Base-by-base conservation (phyloP, 2,888 invertebrate genomes). In the Nemurella pictetii region DNA sequence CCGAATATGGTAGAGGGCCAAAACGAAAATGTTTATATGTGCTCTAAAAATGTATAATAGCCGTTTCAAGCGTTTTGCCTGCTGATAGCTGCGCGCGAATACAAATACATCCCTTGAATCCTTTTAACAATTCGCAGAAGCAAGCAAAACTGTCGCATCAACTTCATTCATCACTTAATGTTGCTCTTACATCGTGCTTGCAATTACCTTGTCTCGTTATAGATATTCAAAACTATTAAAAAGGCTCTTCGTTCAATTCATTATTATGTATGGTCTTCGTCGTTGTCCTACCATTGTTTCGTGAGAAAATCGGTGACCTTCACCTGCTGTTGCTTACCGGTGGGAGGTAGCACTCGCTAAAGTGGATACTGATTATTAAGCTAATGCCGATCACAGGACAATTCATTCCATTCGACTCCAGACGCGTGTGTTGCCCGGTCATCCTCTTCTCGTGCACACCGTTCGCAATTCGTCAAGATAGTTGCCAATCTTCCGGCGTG, bases 271-370 rank as follows among this genome's bases (percentile, higher is more conserved):
- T 75, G n/a, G 28, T 75, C 26, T 75, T 26, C 75, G 75, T 7
- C 75, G 26, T 20, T 75, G 75, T 75, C 75, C 75, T 75, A 75
- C 75, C 75, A 75, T 75, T 75, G 75, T 75, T 9, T 1, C 75
- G 75, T 75, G 75, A 27, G 75, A 75, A 28, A n/a, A 9, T 9
- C 5, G 15, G 12, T 28, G 27, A 25, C 75, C 75, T 75, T 75
- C 27, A 75, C 75, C 75, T 75, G 28, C n/a, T 36, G 55, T 7
- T 28, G 7, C 27, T 4, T 25, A 28, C 26, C 5, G 28, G 12
- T 3, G 27, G 75, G 75, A 12, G 55, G 55, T 12, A 20, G 55
- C 55, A 55, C 55, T 55, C 20, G 20, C 55, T 55, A 55, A 55
- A 55, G 55, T 20, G 20, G 55, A 20, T 55, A 55, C 55, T 55